Evolutionary conservation across 1,140 invertebrate species (phyloP).

Genomic region (Camponotus floridanus): DNA sequence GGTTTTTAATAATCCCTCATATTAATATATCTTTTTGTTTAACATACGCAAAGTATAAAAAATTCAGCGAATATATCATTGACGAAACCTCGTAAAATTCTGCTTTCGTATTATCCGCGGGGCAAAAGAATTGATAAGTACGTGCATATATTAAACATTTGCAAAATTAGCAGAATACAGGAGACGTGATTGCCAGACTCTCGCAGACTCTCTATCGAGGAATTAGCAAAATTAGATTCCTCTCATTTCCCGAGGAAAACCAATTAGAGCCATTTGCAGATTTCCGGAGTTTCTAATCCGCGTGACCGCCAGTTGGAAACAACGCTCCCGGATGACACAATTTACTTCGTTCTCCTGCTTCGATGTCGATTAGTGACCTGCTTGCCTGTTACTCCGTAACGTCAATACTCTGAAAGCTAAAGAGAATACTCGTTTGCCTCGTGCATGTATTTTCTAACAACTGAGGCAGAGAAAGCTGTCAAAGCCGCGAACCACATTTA

Average conservation of each 20-base stretch:
- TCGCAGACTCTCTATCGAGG: constrained; percentile 57
- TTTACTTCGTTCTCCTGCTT: constrained; percentile 60
- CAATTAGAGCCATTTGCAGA: constrained; percentile 78
- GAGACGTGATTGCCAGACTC: neutral
- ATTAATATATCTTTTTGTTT: too few species aligned
- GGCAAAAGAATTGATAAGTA: neutral
- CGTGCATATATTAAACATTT: constrained; percentile 15
- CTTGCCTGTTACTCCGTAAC: constrained; percentile 46
- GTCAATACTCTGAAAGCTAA: constrained; percentile 19
- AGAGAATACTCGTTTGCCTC: constrained; percentile 33
- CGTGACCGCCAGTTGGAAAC: constrained; percentile 67
- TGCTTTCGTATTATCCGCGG: neutral
- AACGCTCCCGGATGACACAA: constrained; percentile 71
- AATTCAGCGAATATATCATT: neutral
- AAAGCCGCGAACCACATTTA: neutral
- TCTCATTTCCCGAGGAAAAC: constrained; percentile 74
- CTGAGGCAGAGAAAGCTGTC: constrained; percentile 6
- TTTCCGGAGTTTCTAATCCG: constrained; percentile 77
- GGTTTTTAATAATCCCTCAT: neutral
- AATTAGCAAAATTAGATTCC: constrained; percentile 80
- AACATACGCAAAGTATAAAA: neutral
- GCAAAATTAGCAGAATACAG: neutral
- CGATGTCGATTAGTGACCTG: constrained; percentile 63
- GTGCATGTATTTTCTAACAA: constrained; percentile 49
- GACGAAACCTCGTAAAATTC: neutral